Evolutionary conservation across 30 jellyfish, hydroid and myxozoan genomes (phyloP), one percentile per base, ranked within the genome.

Genomic region (Hydractinia echinata): DNA sequence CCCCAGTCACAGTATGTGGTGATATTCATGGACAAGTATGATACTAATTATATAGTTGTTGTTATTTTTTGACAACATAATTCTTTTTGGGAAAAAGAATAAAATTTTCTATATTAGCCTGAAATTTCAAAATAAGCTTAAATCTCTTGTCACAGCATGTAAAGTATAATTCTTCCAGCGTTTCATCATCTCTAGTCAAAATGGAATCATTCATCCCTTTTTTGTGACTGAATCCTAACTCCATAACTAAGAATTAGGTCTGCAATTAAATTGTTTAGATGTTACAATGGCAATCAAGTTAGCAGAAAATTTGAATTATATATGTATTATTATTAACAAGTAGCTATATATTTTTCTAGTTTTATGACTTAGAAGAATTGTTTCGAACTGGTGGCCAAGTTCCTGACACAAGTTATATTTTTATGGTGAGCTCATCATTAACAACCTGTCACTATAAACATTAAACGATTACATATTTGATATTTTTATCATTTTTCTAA

Each of bases 1-100:
- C 99, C 20, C 99, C 99, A n/a, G 99, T 95, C 7, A 95, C 99
- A 61, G 99, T 95, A 8, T 95, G 99, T 86, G 99, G 99, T 7
- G 99, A 95, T 79, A 95, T 95, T 14, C 99, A 95, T 86, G 99
- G 99, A 5, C 99, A 95, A 95, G 99, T 95, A 71, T 18, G 81
- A 16, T 10, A 30, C 44, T 30, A 30, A 30, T 30, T 30, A n/a
- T n/a, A n/a, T n/a, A 11, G 51, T 84, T 7, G n/a, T 81, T 68
- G 1, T 8, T 9, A 56, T 0, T 30, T 10, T 4, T 20, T 54
- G 54, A 39, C 30, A 44, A n/a, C 54, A 53, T 4, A 3, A 39
- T 55, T 74, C 14, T 20, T 19, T 14, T 60, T 0, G 20, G 18
- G 18, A 60, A 60, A 13, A 15, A 60, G 2, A 60, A 60, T 60